phyloP scores from a whole-genome alignment of 2,113 vertebrate species.

The Gopherus flavomarginatus region DNA sequence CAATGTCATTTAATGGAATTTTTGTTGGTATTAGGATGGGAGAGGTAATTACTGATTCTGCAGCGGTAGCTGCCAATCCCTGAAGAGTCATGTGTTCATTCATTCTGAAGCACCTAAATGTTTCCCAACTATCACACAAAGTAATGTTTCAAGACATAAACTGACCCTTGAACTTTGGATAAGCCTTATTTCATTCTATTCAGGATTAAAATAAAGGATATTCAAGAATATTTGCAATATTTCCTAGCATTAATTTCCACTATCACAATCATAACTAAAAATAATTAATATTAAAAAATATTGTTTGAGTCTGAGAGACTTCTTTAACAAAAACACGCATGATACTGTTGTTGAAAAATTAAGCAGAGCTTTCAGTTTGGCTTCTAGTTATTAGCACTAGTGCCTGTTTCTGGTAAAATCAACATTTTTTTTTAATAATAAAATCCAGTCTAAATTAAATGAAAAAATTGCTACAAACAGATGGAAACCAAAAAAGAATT shows the following conservation, averaged over 20 bases:
- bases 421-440: background rate
- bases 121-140: background rate
- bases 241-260: background rate
- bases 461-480: background rate
- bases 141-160: background rate
- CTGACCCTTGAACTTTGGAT: background rate
- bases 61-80: rapidly evolving
- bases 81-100: background rate
- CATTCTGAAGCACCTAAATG: background rate
- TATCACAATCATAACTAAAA: background rate
- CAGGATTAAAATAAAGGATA: background rate
- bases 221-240: background rate
- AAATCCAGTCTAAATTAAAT: background rate
- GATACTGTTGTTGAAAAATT: background rate
- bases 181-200: background rate
- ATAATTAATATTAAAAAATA: background rate
- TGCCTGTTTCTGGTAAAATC: background rate
- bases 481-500: background rate
- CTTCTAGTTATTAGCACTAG: background rate
- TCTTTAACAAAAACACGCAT: background rate
- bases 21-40: background rate
- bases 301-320: background rate
- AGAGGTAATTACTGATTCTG: rapidly evolving
- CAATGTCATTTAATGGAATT: background rate
- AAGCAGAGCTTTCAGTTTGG: background rate